phyloP scores from a whole-genome alignment of 2,113 vertebrate genomes.

The Protobothrops flavoviridis region DNA sequence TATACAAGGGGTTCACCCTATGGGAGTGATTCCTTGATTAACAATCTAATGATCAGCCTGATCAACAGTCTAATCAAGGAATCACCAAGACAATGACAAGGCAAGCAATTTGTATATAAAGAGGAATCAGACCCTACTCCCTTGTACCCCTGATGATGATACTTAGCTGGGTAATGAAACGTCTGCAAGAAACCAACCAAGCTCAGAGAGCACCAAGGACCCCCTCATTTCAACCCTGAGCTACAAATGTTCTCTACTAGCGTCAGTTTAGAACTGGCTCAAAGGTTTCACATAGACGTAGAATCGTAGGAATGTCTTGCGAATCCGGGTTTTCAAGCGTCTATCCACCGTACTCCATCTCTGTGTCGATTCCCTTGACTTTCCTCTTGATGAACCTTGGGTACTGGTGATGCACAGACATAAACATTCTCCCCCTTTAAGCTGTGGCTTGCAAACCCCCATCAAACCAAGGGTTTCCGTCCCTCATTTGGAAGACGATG shows the following conservation, averaged over 20 bases:
- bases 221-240: too few relatives aligned
- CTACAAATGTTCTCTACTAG: background rate
- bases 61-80: too few relatives aligned
- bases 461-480: background rate
- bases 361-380: background rate
- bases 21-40: too few relatives aligned
- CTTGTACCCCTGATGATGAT: too few relatives aligned
- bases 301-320: background rate
- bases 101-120: too few relatives aligned
- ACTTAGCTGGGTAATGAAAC: too few relatives aligned
- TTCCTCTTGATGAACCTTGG: background rate
- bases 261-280: background rate
- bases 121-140: too few relatives aligned
- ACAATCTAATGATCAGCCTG: too few relatives aligned
- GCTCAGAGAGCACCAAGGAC: too few relatives aligned
- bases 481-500: background rate
- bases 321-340: background rate
- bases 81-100: background rate
- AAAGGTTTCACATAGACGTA: background rate
- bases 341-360: background rate
- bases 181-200: too few relatives aligned
- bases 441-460: background rate
- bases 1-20: too few relatives aligned
- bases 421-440: background rate
- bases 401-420: background rate